These are phyloP conservation scores for Spilosoma lubricipeda DNA, from an alignment of 2,888 invertebrate genomes.

Conservation along the genomic window DNA sequence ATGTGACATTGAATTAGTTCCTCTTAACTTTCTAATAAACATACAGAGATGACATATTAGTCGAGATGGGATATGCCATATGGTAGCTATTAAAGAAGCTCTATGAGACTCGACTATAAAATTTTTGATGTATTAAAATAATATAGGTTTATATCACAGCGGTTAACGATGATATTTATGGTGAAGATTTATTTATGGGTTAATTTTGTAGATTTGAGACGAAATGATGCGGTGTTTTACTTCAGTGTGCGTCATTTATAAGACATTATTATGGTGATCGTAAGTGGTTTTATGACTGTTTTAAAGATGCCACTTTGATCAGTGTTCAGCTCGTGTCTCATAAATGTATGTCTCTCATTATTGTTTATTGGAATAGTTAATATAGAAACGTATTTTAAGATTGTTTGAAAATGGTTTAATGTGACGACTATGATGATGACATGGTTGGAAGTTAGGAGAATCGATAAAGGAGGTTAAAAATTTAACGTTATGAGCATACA, in stretches of 20 bases:
- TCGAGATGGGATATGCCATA: conserved; percentile 49
- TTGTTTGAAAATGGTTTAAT: background rate
- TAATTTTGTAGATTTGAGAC: conserved; percentile 31
- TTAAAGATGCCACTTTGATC: conserved; percentile 29
- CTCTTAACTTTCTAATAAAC: conserved; percentile 74
- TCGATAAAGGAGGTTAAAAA: background rate
- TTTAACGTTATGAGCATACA: too few relatives aligned
- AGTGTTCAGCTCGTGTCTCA: conserved; percentile 7
- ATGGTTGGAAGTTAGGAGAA: background rate
- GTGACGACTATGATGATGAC: background rate
- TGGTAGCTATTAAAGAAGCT: conserved; percentile 47
- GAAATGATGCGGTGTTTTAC: conserved; percentile 16
- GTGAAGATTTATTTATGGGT: conserved; percentile 25
- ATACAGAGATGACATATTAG: conserved; percentile 60
- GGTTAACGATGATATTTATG: conserved; percentile 17
- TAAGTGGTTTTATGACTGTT: conserved; percentile 45
- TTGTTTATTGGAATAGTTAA: conserved; percentile 50
- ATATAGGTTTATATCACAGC: conserved; percentile 26
- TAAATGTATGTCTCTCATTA: conserved; percentile 19
- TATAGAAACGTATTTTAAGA: conserved; percentile 10
- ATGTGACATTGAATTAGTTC: conserved; percentile 76
- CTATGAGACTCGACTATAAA: conserved; percentile 31
- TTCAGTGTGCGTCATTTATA: conserved; percentile 13
- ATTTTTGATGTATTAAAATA: conserved; percentile 25
- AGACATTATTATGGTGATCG: conserved; percentile 18